Base-by-base conservation (phyloP, 1,140 invertebrate genomes). In the Pachyrhynchus sulphureomaculatus region DNA sequence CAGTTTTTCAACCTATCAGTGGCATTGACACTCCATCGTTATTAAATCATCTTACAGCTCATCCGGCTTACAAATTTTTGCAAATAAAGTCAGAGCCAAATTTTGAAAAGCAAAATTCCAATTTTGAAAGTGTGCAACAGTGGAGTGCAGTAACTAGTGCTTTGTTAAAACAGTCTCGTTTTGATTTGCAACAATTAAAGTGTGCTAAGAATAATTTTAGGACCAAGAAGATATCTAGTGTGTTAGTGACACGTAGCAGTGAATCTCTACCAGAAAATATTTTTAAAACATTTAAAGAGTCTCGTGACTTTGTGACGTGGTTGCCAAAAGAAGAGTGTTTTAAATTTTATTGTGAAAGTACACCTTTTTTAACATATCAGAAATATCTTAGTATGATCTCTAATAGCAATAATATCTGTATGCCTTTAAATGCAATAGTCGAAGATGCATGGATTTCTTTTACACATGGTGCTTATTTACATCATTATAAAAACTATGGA, bases 401-500 rank as follows among this genome's bases (percentile, higher is more conserved):
- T 0, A 83, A 83, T 68, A 80, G 78, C 72, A 79, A 76, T 2
- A 60, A 66, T 36, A 72, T 79, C 44, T 29, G 26, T 29, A 44
- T 67, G 18, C 53, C 72, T 2, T 60, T 83, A 2, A 75, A 82
- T 47, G 9, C 17, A 2, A 71, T 80, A 24, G 63, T 81, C 23
- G 67, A 71, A 2, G 79, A 80, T 61, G 78, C 81, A 8, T 81
- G 79, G 80, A 77, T 69, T 44, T 70, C 76, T 34, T 83, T 80
- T 56, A 68, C 69, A 4, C 68, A 80, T 67, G 73, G 72, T n/a
- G 81, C 81, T 15, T 82, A 78, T 68, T 64, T 83, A 26, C 80
- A 83, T 72, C 80, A 81, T 37, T 83, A 82, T 61, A 75, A 75
- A 59, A 78, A 79, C 58, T 79, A 74, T 66, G 77, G 76, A 13